Base-by-base conservation (phyloP, 2,113 vertebrate genomes). In the Alexandromys fortis region DNA sequence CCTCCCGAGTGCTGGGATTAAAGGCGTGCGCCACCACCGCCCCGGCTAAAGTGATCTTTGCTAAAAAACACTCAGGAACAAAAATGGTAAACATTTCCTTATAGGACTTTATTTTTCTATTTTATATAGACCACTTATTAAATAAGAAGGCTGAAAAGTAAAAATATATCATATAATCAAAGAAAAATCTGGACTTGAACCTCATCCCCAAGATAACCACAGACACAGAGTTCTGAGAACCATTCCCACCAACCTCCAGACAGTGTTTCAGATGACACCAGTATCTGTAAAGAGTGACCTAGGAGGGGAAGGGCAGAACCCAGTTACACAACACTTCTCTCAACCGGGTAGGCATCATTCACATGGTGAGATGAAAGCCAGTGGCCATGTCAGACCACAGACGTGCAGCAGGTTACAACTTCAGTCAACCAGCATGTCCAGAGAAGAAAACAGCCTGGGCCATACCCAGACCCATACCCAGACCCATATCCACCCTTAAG, bases 131-230 rank as follows among this genome's bases (percentile, higher is more conserved):
- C 87, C 96, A 96, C 98, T 98, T 99, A 98, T 99, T 99, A 98
- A 98, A 98, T 98, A 98, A 98, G 91, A 96, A 97, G 97, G 97
- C 98, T 97, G 93, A 96, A 98, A 98, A 95, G 96, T 98, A 97
- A 98, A 98, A 97, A 97, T 97, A 92, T 98, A 98, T 58, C 97
- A 98, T 82, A 98, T 97, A 98, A 97, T 98, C 96, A 96, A 98
- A 97, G 97, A 97, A 97, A 95, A 97, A 94, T 91, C 87, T 97
- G 92, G 98, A 98, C 95, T 82, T 67, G 85, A 93, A 97, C 96
- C 96, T 96, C 96, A 79, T 97, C 95, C 81, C 86, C 77, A 97
- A 83, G 45, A 76, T 68, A 96, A 93, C 91, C 86, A 73, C 96
- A 96, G 67, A 97, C 52, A 83, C 61, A 83, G 93, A 86, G 94